A percentile compares a stretch with the other conserved stretches of the same genome.
Conservation (phyloP, 2,113 vertebrate genomes). For the Chloroceryle aenea region DNA sequence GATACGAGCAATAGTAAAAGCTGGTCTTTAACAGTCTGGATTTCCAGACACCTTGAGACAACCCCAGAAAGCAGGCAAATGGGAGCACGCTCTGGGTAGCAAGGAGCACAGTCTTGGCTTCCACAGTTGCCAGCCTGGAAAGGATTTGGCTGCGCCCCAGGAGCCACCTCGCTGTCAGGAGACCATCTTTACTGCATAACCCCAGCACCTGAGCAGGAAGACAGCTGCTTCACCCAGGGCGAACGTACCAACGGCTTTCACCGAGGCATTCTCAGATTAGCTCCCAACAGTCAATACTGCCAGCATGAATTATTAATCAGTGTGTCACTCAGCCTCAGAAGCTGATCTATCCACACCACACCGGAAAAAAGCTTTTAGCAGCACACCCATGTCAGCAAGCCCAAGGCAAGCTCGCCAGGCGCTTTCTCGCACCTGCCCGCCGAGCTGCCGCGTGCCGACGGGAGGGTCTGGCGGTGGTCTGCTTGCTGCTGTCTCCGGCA, state of each 20-base stretch:
- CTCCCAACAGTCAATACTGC: not conserved
- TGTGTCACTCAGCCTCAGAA: not conserved
- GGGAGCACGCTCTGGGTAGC: not conserved
- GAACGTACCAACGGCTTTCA: not conserved
- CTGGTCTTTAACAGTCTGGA: not conserved
- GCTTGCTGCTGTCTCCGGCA: not conserved
- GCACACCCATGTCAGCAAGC: not conserved
- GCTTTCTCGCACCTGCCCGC: not conserved
- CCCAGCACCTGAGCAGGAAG: not conserved
- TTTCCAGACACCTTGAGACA: not conserved
- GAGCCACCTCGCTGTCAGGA: not conserved
- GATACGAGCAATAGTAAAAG: not conserved
- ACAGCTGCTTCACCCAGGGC: not conserved
- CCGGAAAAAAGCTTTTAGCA: slow-evolving; percentile 1
- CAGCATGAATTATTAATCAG: slow-evolving; percentile 48
- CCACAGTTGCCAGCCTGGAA: not conserved
- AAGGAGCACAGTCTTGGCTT: not conserved
- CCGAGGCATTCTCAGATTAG: not conserved
- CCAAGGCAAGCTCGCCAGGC: not conserved
- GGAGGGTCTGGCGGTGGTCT: not conserved
- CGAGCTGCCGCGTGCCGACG: not conserved
- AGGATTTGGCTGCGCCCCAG: not conserved
- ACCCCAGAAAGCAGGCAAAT: not conserved
- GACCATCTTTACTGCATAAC: not conserved
- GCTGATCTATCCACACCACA: not conserved